Percentiles rank a stretch among this genome's conserved stretches.
Conservation (phyloP, 2,113 vertebrate species). For the Ivindomyrus marchei region DNA sequence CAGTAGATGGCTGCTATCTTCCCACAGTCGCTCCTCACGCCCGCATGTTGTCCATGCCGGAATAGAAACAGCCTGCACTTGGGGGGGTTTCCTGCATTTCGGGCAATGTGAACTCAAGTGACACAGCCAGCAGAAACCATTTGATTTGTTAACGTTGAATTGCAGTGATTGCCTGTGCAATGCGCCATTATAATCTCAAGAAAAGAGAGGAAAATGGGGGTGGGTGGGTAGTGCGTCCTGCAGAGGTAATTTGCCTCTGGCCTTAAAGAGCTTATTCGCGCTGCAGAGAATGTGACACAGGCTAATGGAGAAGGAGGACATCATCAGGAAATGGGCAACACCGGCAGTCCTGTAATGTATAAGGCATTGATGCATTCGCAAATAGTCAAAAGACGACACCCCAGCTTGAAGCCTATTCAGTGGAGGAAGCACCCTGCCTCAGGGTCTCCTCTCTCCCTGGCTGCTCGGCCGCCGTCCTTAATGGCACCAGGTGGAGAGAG, state of each 20-base stretch:
- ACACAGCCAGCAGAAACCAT: constrained; percentile 1
- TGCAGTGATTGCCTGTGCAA: constrained; percentile 12
- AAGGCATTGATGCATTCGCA: neutral
- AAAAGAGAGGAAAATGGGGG: neutral
- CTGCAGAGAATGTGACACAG: constrained; percentile 20
- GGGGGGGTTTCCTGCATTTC: neutral
- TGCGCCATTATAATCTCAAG: constrained; percentile 21
- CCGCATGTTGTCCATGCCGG: neutral
- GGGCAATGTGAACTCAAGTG: constrained; percentile 22
- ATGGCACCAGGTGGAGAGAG: neutral
- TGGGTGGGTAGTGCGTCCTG: constrained; percentile 4
- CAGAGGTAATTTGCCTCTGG: constrained; percentile 24
- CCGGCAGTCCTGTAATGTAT: neutral
- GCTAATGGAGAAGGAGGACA: constrained; percentile 24
- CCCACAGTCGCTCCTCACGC: neutral
- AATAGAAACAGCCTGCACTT: constrained; percentile 12
- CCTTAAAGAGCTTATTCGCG: constrained; percentile 19
- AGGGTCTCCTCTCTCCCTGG: neutral
- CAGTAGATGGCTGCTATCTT: neutral
- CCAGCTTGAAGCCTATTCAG: neutral
- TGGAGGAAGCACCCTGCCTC: neutral
- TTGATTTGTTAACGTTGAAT: constrained; percentile 25
- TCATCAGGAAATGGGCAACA: constrained; percentile 1
- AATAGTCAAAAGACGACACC: neutral
- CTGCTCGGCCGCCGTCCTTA: neutral